Evolutionary conservation across 2,888 invertebrate species (phyloP).

Genomic region (Sclerodermus sp.): DNA sequence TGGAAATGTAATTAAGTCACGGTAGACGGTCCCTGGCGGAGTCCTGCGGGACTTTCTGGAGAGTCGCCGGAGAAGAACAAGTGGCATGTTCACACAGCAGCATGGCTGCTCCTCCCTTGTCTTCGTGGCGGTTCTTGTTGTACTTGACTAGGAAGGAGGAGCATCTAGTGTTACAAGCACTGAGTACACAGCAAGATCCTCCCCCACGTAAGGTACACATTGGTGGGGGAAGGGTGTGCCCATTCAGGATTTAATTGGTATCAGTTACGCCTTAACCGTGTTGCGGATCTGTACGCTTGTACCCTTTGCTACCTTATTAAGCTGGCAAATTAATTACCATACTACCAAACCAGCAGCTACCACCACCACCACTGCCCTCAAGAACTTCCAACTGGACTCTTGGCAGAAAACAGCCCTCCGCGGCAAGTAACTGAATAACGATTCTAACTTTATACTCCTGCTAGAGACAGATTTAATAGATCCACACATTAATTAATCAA

Average conservation of each 20-base stretch:
- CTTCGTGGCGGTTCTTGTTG: conserved; percentile 19
- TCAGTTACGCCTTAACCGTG: conserved; percentile 37
- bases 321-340: not conserved
- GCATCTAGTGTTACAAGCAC: conserved; percentile 29
- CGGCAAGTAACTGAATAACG: too few species aligned
- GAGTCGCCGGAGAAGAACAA: too few species aligned
- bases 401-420: too few species aligned
- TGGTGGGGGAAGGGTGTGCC: conserved; percentile 1
- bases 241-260: conserved; percentile 35
- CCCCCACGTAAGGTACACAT: conserved; percentile 25
- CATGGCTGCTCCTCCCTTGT: not conserved
- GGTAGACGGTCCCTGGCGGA: too few species aligned
- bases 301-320: not conserved
- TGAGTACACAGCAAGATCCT: conserved; percentile 6
- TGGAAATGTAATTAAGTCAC: too few species aligned
- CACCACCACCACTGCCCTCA: too few species aligned
- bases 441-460: too few species aligned
- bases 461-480: too few species aligned
- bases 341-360: not conserved
- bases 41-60: too few species aligned
- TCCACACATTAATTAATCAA: too few species aligned
- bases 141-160: conserved; percentile 23
- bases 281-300: conserved; percentile 16
- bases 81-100: too few species aligned
- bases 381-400: too few species aligned